phyloP scores from a whole-genome alignment of 2,888 invertebrate genomes.

The Bellardia pandia region DNA sequence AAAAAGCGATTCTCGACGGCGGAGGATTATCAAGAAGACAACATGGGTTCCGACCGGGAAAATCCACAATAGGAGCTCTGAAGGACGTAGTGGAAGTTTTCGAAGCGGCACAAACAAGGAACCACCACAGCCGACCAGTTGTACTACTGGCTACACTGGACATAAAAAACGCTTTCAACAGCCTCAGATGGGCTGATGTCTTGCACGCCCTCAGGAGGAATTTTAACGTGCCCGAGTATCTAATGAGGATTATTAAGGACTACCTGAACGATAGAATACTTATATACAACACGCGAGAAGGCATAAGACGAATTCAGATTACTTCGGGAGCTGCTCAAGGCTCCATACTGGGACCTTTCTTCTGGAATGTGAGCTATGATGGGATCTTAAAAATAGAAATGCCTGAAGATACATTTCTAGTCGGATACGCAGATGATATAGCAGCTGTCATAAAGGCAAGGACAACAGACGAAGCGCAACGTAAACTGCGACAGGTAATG shows the following conservation, averaged over 20 bases:
- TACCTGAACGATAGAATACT: too few relatives aligned
- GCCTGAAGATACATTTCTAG: constrained; percentile 37
- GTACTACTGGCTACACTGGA: neutral
- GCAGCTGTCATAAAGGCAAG: constrained; percentile 49
- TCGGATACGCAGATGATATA: constrained; percentile 55
- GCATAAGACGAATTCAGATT: too few relatives aligned
- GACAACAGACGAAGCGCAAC: constrained; percentile 43
- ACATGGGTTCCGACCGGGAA: constrained; percentile 44
- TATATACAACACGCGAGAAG: too few relatives aligned
- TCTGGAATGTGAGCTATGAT: constrained; percentile 58
- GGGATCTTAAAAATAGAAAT: constrained; percentile 48
- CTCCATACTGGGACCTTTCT: constrained; percentile 26
- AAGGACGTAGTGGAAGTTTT: neutral
- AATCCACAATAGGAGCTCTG: constrained; percentile 47
- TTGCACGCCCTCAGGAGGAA: too few relatives aligned
- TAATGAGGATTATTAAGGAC: too few relatives aligned
- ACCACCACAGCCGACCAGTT: constrained; percentile 33
- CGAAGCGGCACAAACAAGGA: neutral
- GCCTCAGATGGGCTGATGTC: too few relatives aligned
- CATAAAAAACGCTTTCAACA: too few relatives aligned
- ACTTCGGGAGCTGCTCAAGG: too few relatives aligned
- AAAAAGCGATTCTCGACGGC: neutral
- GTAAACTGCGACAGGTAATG: constrained; percentile 53
- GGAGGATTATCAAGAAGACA: constrained; percentile 39
- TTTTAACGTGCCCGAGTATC: too few relatives aligned